Conservation (phyloP, 2,888 invertebrate species). For the Serripes groenlandicus region DNA sequence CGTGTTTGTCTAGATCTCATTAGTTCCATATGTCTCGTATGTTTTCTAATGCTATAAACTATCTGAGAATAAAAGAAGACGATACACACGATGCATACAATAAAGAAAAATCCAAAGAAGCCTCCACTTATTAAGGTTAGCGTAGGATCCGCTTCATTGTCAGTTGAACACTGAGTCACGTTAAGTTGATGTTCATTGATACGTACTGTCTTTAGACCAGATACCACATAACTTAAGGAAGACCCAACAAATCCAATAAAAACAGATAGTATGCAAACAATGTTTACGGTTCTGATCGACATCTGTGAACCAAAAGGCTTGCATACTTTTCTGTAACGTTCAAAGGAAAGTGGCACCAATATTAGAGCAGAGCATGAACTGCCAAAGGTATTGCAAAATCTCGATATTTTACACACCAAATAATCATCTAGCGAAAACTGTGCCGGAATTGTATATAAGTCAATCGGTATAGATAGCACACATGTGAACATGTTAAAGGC, state of each 20-base stretch:
- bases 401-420: neutral
- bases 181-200: neutral
- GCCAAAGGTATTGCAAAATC: neutral
- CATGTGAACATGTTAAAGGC: conserved; percentile 4
- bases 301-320: neutral
- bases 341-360: neutral
- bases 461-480: neutral
- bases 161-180: neutral
- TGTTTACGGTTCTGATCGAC: neutral
- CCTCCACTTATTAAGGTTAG: neutral
- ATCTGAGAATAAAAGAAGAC: neutral
- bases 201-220: neutral
- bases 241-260: neutral
- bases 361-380: neutral
- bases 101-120: neutral
- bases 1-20: too few species aligned
- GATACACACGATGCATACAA: neutral
- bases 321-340: conserved; percentile 6
- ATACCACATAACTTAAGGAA: neutral
- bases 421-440: neutral
- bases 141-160: neutral
- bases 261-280: neutral
- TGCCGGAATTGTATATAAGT: neutral
- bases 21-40: neutral
- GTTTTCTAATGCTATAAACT: neutral